Evolutionary conservation across 1,140 invertebrate species (phyloP).

Genomic region (Holcopasites calliopsidis): DNA sequence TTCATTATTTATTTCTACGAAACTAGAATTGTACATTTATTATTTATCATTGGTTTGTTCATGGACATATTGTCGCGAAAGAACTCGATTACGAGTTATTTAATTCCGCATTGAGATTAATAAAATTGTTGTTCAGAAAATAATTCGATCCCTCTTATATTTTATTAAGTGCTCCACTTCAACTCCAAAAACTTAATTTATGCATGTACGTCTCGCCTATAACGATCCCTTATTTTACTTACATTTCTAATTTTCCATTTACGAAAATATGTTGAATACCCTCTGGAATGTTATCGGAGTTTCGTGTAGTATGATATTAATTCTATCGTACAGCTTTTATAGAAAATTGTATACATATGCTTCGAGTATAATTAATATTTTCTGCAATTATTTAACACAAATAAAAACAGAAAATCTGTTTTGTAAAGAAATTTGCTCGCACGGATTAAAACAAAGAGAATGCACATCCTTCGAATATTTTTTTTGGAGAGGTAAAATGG

Average conservation of each 20-base stretch:
- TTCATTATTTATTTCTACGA: conserved; percentile 52
- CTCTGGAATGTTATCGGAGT: no score
- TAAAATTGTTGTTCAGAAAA: conserved; percentile 45
- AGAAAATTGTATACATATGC: no score
- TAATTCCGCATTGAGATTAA: conserved; percentile 41
- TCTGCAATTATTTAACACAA: not conserved
- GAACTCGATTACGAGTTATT: conserved; percentile 39
- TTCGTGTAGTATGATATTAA: no score
- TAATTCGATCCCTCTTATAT: conserved; percentile 14
- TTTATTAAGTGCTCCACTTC: not conserved
- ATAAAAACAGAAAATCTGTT: no score
- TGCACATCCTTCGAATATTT: conserved; percentile 23
- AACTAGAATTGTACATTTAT: conserved; percentile 47
- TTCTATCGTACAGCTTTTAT: no score
- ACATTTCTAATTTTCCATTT: no score
- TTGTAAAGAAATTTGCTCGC: no score
- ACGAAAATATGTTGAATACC: no score
- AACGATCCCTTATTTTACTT: no score
- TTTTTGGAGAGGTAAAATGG: not conserved
- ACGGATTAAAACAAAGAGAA: not conserved
- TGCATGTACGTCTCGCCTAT: not conserved
- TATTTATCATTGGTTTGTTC: conserved; percentile 45
- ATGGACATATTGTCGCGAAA: conserved; percentile 40
- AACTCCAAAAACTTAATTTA: conserved; percentile 5
- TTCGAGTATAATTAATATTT: no score